Conservation (phyloP, 2,113 vertebrate genomes). For the Charina bottae region DNA sequence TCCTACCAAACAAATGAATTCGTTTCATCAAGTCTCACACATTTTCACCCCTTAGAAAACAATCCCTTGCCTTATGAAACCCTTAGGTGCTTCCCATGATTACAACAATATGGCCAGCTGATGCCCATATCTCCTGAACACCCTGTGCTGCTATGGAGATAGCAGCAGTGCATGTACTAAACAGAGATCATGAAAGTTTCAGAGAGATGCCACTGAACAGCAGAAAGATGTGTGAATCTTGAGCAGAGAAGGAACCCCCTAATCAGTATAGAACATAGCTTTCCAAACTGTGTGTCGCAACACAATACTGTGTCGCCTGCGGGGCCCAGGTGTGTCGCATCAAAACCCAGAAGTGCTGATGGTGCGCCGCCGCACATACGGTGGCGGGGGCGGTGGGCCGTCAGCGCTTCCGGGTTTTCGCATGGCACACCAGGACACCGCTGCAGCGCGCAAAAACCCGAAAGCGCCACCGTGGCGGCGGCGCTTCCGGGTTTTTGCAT, state of each 20-base stretch:
- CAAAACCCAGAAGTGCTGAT: too few relatives aligned
- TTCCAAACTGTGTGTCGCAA: too few relatives aligned
- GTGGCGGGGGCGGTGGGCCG: too few relatives aligned
- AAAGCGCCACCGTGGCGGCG: too few relatives aligned
- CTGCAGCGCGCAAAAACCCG: too few relatives aligned
- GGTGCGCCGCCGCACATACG: too few relatives aligned
- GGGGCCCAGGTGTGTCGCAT: too few relatives aligned
- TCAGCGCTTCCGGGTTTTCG: too few relatives aligned
- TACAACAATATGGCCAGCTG: not conserved
- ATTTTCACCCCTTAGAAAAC: not conserved
- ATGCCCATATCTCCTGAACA: slow-evolving; percentile 20
- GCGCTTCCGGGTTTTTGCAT: too few relatives aligned
- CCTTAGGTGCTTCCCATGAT: not conserved
- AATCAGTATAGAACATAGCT: not conserved
- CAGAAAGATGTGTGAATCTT: not conserved
- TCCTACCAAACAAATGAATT: not conserved
- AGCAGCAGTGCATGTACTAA: not conserved
- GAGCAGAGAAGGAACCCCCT: not conserved
- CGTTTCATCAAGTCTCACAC: not conserved
- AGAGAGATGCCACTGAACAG: not conserved
- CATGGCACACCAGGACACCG: too few relatives aligned
- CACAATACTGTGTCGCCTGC: too few relatives aligned
- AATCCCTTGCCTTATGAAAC: not conserved
- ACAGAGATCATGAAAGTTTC: slow-evolving; percentile 15
- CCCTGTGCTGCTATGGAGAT: slow-evolving; percentile 27